Evolutionary conservation across 2,797 vertebrate species (phyloP).

Genomic region (Aldrovandia affinis): DNA sequence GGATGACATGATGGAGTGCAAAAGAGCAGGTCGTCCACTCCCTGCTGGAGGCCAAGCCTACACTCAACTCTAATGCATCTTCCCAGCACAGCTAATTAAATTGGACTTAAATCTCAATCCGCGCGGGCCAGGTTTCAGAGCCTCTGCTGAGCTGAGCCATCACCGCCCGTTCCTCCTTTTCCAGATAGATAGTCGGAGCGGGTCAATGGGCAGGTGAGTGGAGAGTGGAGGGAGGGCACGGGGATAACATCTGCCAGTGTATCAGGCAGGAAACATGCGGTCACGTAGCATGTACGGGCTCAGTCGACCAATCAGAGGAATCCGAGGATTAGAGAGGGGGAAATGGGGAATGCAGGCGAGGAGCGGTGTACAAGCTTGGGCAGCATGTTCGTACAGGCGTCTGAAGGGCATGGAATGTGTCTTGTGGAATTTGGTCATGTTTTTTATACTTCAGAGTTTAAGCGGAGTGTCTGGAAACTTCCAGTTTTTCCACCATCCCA

Average conservation of each 20-base stretch:
- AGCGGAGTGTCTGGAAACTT: background rate
- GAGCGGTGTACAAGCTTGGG: background rate
- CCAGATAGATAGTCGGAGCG: background rate
- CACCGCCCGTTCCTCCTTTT: background rate
- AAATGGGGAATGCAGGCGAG: background rate
- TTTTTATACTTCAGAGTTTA: background rate
- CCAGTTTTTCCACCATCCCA: background rate
- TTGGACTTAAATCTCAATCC: slow-evolving; percentile 32
- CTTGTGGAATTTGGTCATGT: background rate
- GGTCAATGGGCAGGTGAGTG: background rate
- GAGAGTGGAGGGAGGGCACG: background rate
- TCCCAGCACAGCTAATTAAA: slow-evolving; percentile 33
- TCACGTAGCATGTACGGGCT: background rate
- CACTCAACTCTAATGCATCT: slow-evolving; percentile 7
- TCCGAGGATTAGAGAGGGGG: background rate
- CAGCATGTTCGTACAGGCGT: background rate
- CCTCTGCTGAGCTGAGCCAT: slow-evolving; percentile 11
- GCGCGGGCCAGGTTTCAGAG: background rate
- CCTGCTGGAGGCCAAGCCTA: background rate
- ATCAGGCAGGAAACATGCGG: background rate
- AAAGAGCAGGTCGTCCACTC: slow-evolving; percentile 4
- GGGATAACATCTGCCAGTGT: background rate
- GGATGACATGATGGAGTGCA: background rate
- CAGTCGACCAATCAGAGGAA: background rate
- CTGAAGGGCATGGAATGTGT: background rate